Conservation (phyloP, 2,797 vertebrate genomes). For the Pyrocephalus nanus region DNA sequence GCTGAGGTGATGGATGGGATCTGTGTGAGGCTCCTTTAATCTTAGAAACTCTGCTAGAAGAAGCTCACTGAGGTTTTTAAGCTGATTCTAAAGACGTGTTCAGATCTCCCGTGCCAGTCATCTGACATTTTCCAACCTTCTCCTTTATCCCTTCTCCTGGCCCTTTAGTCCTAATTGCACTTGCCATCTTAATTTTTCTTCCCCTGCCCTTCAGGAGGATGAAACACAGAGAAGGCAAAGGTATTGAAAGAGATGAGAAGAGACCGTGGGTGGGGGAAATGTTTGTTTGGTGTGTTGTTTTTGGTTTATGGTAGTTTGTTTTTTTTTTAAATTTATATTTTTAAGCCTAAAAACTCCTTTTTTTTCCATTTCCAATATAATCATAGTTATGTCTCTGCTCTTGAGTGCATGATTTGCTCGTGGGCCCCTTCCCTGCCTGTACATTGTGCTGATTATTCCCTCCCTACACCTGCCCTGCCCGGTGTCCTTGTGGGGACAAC, state of each 20-base stretch:
- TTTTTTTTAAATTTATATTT: rapidly evolving
- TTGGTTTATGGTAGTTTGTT: not conserved
- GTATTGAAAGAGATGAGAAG: not conserved
- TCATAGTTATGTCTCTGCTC: not conserved
- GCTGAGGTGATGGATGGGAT: not conserved
- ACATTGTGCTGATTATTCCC: not conserved
- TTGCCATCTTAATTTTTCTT: not conserved
- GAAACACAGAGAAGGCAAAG: not conserved
- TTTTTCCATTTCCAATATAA: not conserved
- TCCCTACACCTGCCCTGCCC: not conserved
- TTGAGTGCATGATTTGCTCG: rapidly evolving
- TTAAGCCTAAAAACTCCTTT: not conserved
- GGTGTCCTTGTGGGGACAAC: not conserved
- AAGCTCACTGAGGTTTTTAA: not conserved
- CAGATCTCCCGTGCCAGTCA: not conserved
- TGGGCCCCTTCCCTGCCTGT: not conserved
- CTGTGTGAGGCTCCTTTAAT: not conserved
- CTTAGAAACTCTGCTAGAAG: not conserved
- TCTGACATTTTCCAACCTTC: not conserved
- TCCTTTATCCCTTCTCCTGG: not conserved
- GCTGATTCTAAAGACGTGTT: not conserved
- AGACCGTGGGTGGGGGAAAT: not conserved
- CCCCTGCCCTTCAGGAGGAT: not conserved
- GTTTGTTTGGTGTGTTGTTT: not conserved
- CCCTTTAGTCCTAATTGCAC: not conserved